phyloP scores from a whole-genome alignment of 2,888 invertebrate species.

The Osedax frankpressi region DNA sequence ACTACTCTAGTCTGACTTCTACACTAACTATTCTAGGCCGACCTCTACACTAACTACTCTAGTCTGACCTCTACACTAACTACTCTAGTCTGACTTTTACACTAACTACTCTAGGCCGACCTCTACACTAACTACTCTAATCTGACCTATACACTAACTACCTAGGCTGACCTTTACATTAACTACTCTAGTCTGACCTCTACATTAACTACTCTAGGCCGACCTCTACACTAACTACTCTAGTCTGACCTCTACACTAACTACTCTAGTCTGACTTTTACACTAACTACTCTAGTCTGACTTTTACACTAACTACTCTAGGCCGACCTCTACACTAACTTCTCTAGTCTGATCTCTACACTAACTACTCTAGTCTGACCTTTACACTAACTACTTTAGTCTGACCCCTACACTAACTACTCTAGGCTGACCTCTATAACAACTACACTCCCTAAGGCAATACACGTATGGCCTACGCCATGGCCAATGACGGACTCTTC shows the following conservation, averaged over 20 bases:
- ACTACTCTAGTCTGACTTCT: neutral
- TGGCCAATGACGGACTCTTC: constrained; percentile 26
- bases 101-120: neutral
- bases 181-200: neutral
- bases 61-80: neutral
- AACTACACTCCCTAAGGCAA: neutral
- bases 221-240: neutral
- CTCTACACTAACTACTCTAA: neutral
- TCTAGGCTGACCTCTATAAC: neutral
- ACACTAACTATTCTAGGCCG: neutral
- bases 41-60: neutral
- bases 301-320: neutral
- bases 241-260: neutral
- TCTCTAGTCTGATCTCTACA: neutral
- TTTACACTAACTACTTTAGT: neutral
- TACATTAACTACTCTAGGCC: neutral
- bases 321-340: neutral
- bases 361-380: neutral
- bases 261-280: too few species aligned
- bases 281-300: neutral
- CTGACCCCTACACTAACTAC: neutral
- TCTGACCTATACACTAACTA: neutral
- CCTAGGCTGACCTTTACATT: neutral
- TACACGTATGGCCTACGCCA: constrained; percentile 16
- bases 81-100: neutral